Conservation (phyloP, 2,888 invertebrate species). For the Apamea anceps region DNA sequence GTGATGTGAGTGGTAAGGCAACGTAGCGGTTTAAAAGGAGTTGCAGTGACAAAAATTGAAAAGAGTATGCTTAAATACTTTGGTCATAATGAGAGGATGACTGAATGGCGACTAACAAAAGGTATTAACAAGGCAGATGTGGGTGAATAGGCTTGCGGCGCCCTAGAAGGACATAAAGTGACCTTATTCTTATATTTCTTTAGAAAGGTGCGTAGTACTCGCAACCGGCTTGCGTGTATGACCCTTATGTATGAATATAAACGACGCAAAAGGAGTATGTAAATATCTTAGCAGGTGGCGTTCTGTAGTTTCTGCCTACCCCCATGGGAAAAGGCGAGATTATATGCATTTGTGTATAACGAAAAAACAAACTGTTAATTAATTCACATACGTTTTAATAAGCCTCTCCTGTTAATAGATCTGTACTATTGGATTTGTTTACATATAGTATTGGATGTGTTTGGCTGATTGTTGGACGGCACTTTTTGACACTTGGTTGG, state of each 20-base stretch:
- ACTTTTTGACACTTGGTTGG: slow-evolving; percentile 11
- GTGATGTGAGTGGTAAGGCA: neutral
- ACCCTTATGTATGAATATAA: neutral
- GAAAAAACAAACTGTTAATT: neutral
- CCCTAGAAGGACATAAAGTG: neutral
- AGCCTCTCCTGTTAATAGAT: neutral
- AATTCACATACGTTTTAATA: neutral
- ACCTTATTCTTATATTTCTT: neutral
- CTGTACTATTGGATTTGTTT: neutral
- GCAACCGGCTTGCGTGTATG: neutral
- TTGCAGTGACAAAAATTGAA: neutral
- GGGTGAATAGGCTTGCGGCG: neutral
- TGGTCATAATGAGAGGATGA: neutral
- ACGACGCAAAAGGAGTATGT: neutral
- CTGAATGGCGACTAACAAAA: neutral
- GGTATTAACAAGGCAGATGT: neutral
- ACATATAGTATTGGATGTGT: neutral
- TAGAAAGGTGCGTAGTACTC: neutral
- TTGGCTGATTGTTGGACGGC: neutral
- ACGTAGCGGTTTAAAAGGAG: neutral
- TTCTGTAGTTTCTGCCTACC: neutral
- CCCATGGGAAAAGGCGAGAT: neutral
- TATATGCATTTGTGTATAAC: neutral
- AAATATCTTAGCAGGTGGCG: neutral
- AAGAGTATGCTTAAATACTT: neutral